Conservation (phyloP, 2,888 invertebrate genomes). For the Scelioninae gen. 1 region DNA sequence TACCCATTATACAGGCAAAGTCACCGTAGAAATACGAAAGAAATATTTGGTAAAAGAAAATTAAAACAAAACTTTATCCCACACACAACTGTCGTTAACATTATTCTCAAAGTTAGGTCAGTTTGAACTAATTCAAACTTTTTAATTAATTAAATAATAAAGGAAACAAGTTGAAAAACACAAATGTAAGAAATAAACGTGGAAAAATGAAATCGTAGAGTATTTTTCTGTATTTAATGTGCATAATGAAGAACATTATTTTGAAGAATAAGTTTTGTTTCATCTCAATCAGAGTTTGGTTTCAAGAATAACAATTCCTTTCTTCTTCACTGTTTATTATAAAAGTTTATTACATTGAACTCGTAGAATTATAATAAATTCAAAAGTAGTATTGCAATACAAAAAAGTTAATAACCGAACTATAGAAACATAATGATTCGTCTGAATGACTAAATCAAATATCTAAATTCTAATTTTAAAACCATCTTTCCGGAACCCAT, state of each 20-base stretch:
- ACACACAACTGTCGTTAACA: conserved; percentile 32
- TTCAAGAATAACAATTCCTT: not conserved
- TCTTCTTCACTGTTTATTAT: not conserved
- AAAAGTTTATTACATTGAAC: too few relatives aligned
- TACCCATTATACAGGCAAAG: conserved; percentile 1
- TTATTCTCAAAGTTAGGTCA: conserved; percentile 30
- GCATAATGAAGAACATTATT: conserved; percentile 1
- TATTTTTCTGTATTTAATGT: not conserved
- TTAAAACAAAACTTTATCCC: conserved; percentile 25
- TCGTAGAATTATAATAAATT: too few relatives aligned
- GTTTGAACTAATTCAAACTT: conserved; percentile 33
- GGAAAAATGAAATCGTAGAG: not conserved
- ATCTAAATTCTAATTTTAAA: conserved; percentile 46
- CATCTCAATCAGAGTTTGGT: not conserved
- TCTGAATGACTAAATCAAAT: conserved; percentile 11
- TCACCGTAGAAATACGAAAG: conserved; percentile 17
- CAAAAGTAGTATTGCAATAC: too few relatives aligned
- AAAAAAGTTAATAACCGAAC: conserved; percentile 4
- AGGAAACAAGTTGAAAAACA: conserved; percentile 9
- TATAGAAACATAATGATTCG: conserved; percentile 16
- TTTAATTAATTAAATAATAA: conserved; percentile 36
- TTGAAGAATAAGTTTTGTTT: conserved; percentile 1
- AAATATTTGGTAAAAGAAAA: conserved; percentile 36
- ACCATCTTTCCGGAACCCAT: conserved; percentile 32
- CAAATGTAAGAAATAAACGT: conserved; percentile 24